Percentiles rank a stretch among this genome's conserved stretches.
phyloP scores from a whole-genome alignment of 2,797 vertebrate species.

The Glossophaga mutica region DNA sequence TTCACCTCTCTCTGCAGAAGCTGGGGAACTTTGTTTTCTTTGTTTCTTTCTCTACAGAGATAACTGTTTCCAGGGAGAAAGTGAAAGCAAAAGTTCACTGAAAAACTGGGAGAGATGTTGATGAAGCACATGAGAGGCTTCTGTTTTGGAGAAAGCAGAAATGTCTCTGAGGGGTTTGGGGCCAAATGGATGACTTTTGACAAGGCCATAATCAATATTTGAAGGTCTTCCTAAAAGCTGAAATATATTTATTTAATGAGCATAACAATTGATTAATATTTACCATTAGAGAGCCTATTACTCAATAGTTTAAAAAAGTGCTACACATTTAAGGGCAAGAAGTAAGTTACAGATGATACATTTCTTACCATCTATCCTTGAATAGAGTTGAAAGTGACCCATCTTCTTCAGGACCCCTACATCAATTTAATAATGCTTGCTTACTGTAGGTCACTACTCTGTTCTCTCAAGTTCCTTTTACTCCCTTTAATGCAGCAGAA shows the following conservation, averaged over 20 bases:
- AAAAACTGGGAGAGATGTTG: neutral
- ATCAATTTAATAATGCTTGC: conserved; percentile 11
- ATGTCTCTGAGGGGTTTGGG: neutral
- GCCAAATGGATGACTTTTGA: neutral
- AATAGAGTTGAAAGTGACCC: neutral
- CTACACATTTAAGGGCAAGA: neutral
- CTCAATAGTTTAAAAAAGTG: neutral
- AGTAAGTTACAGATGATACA: neutral
- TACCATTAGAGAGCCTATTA: neutral
- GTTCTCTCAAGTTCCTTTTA: neutral
- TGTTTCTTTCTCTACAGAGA: neutral
- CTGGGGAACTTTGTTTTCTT: neutral
- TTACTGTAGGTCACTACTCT: neutral
- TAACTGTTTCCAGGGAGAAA: neutral
- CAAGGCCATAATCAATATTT: neutral
- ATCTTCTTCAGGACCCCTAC: neutral
- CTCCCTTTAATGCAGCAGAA: conserved; percentile 26
- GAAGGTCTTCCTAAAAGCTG: neutral
- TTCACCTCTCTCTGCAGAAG: neutral
- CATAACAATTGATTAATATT: conserved; percentile 41
- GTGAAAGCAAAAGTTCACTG: neutral
- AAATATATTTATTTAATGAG: conserved; percentile 11
- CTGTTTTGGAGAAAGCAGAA: neutral
- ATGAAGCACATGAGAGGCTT: neutral
- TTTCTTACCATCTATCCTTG: conserved; percentile 1